Percentiles rank a stretch among this genome's conserved stretches.
Evolutionary conservation across 2,888 invertebrate genomes (phyloP).

Genomic region (Sminthurides aquaticus): DNA sequence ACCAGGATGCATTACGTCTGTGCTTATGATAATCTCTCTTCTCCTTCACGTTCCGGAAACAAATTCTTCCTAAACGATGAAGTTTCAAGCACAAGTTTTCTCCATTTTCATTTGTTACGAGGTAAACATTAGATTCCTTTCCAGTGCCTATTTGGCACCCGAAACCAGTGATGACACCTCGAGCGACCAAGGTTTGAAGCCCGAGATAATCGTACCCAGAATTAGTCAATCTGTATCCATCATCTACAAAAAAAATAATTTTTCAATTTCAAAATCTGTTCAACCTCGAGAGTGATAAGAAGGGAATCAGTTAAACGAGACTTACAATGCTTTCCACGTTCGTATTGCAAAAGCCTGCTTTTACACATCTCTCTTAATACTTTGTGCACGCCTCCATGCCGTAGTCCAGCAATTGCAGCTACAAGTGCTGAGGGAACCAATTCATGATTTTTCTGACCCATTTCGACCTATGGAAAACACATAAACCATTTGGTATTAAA

Average conservation of each 20-base stretch:
- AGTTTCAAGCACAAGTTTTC: slow-evolving; percentile 80
- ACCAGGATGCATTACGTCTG: slow-evolving; percentile 82
- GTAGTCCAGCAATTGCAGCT: slow-evolving; percentile 85
- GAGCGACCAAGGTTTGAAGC: slow-evolving; percentile 72
- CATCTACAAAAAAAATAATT: slow-evolving; percentile 56
- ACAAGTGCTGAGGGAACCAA: slow-evolving; percentile 82
- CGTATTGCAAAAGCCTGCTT: slow-evolving; percentile 83
- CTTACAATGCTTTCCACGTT: slow-evolving; percentile 86
- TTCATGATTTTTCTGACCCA: slow-evolving; percentile 99
- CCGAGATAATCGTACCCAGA: slow-evolving; percentile 95
- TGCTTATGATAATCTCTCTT: slow-evolving; percentile 96
- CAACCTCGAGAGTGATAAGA: background rate
- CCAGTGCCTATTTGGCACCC: slow-evolving; percentile 99
- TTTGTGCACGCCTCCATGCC: slow-evolving; percentile 89
- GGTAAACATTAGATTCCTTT: slow-evolving; percentile 95
- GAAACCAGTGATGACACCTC: slow-evolving; percentile 72
- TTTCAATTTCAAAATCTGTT: background rate
- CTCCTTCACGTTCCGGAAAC: slow-evolving; percentile 88
- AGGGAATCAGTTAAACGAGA: slow-evolving; percentile 21
- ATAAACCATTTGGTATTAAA: too few species aligned
- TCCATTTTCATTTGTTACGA: slow-evolving; percentile 71
- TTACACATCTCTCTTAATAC: slow-evolving; percentile 80
- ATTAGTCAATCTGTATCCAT: slow-evolving; percentile 93
- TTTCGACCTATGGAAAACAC: too few species aligned
- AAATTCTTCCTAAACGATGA: slow-evolving; percentile 86